Evolutionary conservation across 2,888 invertebrate species (phyloP).

Genomic region (Drosophila siamana): DNA sequence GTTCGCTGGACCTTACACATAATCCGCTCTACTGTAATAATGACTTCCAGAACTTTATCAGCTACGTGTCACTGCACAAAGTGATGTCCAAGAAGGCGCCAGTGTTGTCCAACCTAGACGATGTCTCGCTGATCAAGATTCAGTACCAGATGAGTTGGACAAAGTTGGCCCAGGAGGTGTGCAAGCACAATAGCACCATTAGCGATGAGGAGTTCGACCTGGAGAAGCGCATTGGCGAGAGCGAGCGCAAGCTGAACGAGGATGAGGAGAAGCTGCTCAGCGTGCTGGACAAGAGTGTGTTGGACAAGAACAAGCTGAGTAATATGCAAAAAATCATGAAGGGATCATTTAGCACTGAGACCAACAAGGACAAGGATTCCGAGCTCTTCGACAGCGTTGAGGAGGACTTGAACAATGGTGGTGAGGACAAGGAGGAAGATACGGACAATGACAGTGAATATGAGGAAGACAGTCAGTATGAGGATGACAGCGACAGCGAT

Average conservation of each 20-base stretch:
- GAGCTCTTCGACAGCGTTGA: slow-evolving; percentile 53
- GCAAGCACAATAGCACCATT: slow-evolving; percentile 73
- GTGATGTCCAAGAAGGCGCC: slow-evolving; percentile 73
- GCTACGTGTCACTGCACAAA: slow-evolving; percentile 79
- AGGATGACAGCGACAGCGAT: slow-evolving; percentile 72
- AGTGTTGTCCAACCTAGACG: slow-evolving; percentile 69
- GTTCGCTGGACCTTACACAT: slow-evolving; percentile 86
- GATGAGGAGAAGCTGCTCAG: slow-evolving; percentile 75
- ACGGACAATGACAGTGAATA: slow-evolving; percentile 45
- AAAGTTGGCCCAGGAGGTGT: slow-evolving; percentile 81
- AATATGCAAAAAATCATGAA: slow-evolving; percentile 78
- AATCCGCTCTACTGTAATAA: slow-evolving; percentile 90
- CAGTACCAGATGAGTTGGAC: slow-evolving; percentile 80
- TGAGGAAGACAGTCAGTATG: slow-evolving; percentile 58
- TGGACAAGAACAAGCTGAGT: slow-evolving; percentile 70
- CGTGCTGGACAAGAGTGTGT: slow-evolving; percentile 74
- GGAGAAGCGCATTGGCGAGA: slow-evolving; percentile 73
- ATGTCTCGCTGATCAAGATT: slow-evolving; percentile 61
- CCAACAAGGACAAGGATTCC: slow-evolving; percentile 43
- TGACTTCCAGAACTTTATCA: slow-evolving; percentile 89
- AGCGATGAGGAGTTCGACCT: slow-evolving; percentile 60
- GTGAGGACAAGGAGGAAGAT: slow-evolving; percentile 80
- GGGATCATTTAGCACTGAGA: slow-evolving; percentile 61
- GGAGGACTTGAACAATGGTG: slow-evolving; percentile 75
- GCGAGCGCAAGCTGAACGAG: slow-evolving; percentile 74